These are phyloP conservation scores for Sacculina carcini DNA, from an alignment of 2,888 invertebrate species.

Conservation along the genomic window DNA sequence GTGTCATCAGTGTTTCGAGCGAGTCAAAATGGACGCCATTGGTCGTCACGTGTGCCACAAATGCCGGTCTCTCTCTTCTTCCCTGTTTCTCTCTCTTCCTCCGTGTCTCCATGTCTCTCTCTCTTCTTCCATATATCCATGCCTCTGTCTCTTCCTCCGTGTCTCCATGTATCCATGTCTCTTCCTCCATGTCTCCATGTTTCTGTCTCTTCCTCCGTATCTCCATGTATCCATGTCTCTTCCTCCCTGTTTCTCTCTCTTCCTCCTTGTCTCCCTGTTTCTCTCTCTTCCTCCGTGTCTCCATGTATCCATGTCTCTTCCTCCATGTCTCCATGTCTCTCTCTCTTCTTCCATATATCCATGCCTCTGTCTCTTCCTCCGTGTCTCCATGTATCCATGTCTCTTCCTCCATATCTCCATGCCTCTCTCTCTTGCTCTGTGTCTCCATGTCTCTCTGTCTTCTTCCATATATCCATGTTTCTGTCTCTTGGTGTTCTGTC, in stretches of 20 bases:
- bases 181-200: background rate
- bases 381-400: background rate
- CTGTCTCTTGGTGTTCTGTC: background rate
- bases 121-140: background rate
- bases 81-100: background rate
- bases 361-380: background rate
- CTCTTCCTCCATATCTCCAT: background rate
- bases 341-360: background rate
- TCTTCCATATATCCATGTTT: background rate
- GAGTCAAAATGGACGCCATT: constrained; percentile 74
- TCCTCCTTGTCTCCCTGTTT: background rate
- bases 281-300: background rate
- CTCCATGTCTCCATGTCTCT: background rate
- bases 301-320: background rate
- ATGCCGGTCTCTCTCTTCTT: constrained; percentile 54
- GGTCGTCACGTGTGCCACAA: constrained; percentile 95
- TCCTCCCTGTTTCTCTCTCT: background rate
- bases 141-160: background rate
- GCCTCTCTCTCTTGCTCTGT: background rate
- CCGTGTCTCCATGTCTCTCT: background rate
- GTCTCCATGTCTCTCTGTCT: background rate
- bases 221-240: background rate
- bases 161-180: background rate
- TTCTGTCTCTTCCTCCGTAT: background rate
- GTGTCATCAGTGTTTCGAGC: constrained; percentile 89